phyloP scores from a whole-genome alignment of 2,797 vertebrate species.

The Chromis chromis region DNA sequence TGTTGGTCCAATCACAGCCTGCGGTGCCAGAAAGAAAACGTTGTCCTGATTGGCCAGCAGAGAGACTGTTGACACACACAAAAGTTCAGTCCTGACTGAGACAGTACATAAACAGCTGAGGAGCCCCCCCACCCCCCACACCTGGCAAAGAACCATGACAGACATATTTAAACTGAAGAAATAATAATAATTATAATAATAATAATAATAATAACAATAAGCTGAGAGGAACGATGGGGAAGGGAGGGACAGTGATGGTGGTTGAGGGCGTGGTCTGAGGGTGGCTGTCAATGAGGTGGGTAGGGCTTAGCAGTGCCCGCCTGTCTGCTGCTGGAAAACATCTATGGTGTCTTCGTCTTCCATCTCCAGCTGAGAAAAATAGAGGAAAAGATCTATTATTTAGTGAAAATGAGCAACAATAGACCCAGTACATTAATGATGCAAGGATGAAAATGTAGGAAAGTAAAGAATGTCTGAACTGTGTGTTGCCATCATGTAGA shows the following conservation, averaged over 20 bases:
- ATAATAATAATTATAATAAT: conserved; percentile 63
- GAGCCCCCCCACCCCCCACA: conserved; percentile 44
- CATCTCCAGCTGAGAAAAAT: conserved; percentile 91
- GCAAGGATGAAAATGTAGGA: neutral
- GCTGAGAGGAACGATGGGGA: conserved; percentile 67
- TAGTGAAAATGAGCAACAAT: neutral
- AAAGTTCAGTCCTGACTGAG: conserved; percentile 72
- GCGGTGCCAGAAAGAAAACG: conserved; percentile 48
- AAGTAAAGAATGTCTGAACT: neutral
- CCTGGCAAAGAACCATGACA: conserved; percentile 62
- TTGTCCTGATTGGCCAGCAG: conserved; percentile 68
- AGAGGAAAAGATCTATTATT: conserved; percentile 9
- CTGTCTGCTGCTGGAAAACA: conserved; percentile 98
- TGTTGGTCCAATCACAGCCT: conserved; percentile 69
- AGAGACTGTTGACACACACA: conserved; percentile 65
- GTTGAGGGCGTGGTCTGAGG: conserved; percentile 75
- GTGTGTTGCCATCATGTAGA: neutral
- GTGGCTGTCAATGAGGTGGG: conserved; percentile 73
- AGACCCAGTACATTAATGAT: neutral
- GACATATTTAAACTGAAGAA: conserved; percentile 68
- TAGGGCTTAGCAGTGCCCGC: conserved; percentile 84
- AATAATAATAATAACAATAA: conserved; percentile 70
- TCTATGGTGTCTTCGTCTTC: conserved; percentile 96
- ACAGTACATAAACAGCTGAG: conserved; percentile 72
- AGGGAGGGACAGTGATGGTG: conserved; percentile 80